Percentiles rank a stretch among this genome's conserved stretches.
Conservation (phyloP, 2,113 vertebrate genomes). For the Eubucco bourcierii region DNA sequence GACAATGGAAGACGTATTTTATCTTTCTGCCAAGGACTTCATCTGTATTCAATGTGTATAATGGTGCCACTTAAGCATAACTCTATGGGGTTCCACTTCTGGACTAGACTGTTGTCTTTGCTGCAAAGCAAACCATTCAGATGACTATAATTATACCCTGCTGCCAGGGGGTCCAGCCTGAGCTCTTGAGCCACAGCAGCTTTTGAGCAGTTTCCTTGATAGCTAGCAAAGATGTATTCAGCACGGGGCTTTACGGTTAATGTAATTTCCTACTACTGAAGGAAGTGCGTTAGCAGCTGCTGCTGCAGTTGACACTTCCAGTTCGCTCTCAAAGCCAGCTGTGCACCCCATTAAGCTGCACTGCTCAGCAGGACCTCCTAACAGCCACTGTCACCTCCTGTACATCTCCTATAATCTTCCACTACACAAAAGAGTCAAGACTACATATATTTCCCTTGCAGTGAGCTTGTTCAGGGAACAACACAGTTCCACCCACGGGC, state of each 20-base stretch:
- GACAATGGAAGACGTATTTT: background rate
- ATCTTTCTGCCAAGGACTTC: constrained; percentile 28
- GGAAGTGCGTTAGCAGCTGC: constrained; percentile 33
- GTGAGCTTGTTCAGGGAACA: background rate
- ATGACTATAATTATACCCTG: background rate
- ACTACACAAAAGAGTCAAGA: background rate
- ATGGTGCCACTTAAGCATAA: background rate
- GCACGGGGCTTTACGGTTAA: background rate
- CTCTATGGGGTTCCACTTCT: constrained; percentile 45
- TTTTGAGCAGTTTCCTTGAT: background rate
- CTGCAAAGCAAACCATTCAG: constrained; percentile 23
- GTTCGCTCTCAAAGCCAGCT: background rate
- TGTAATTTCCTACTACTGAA: constrained; percentile 16
- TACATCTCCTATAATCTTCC: background rate
- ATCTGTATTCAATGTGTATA: constrained; percentile 50
- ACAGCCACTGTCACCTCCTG: background rate
- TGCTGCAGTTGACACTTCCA: background rate
- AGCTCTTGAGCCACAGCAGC: constrained; percentile 35
- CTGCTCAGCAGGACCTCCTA: background rate
- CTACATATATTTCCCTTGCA: background rate
- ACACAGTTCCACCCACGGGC: background rate
- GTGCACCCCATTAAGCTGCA: background rate
- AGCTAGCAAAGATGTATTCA: constrained; percentile 4
- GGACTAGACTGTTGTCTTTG: constrained; percentile 15
- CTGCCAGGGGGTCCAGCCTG: constrained; percentile 15